Percentiles rank a stretch among this genome's conserved stretches.
Evolutionary conservation across 1,140 invertebrate genomes (phyloP).

Genomic region (Yoshiicerus persimilis): DNA sequence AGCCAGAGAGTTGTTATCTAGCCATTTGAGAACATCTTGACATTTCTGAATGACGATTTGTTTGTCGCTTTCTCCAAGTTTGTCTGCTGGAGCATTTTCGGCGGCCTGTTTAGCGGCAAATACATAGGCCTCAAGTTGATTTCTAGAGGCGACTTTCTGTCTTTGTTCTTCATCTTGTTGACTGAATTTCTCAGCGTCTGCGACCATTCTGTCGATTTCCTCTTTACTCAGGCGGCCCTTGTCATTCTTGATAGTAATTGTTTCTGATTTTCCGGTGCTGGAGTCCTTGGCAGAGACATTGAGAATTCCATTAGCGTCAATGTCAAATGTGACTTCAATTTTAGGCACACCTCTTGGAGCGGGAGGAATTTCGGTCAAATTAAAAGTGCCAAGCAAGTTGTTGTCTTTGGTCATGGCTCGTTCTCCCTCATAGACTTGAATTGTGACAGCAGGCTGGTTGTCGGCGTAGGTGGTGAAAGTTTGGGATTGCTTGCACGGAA

Average conservation of each 20-base stretch:
- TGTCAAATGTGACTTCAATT: slow-evolving; percentile 73
- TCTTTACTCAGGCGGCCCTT: slow-evolving; percentile 72
- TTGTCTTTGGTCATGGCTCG: slow-evolving; percentile 76
- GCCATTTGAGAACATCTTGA: slow-evolving; percentile 53
- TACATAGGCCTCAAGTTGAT: slow-evolving; percentile 77
- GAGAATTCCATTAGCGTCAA: slow-evolving; percentile 54
- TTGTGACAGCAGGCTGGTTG: slow-evolving; percentile 72
- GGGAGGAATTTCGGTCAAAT: slow-evolving; percentile 75
- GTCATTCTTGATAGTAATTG: slow-evolving; percentile 59
- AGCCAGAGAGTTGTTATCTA: slow-evolving; percentile 60
- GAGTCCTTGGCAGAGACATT: slow-evolving; percentile 76
- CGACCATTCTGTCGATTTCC: slow-evolving; percentile 89
- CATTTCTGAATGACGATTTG: slow-evolving; percentile 59
- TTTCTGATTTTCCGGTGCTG: slow-evolving; percentile 72
- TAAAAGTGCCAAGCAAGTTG: slow-evolving; percentile 74
- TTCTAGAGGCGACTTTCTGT: slow-evolving; percentile 69
- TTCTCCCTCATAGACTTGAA: slow-evolving; percentile 79
- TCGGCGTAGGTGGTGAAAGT: slow-evolving; percentile 61
- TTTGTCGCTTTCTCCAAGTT: slow-evolving; percentile 64
- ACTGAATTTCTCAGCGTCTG: slow-evolving; percentile 71
- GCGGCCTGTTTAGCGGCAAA: slow-evolving; percentile 76
- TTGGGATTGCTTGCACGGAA: slow-evolving; percentile 60
- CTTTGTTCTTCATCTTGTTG: slow-evolving; percentile 67
- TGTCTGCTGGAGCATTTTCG: slow-evolving; percentile 62
- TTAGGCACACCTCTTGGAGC: slow-evolving; percentile 76